A percentile compares a stretch with the other conserved stretches of the same genome.
Evolutionary conservation across 2,797 vertebrate species (phyloP).

Genomic region (Dromococcyx pavoninus): DNA sequence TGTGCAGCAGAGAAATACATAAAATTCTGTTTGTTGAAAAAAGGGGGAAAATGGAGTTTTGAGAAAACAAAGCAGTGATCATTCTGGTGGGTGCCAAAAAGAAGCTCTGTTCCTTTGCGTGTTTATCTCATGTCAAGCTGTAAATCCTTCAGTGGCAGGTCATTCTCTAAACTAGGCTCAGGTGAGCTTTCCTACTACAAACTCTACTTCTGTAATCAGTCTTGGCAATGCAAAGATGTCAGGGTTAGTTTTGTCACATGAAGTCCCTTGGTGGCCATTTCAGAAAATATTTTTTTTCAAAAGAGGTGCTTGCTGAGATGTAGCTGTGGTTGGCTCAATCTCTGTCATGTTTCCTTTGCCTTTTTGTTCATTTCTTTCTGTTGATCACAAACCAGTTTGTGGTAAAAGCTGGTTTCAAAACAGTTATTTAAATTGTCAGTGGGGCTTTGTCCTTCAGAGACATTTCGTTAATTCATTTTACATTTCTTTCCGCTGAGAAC

Average conservation of each 20-base stretch:
- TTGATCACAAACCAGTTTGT: conserved; percentile 9
- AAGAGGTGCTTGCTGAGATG: not conserved
- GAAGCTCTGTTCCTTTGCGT: not conserved
- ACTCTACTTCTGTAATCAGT: not conserved
- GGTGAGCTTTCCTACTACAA: not conserved
- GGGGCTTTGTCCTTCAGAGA: conserved; percentile 28
- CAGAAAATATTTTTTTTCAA: conserved; percentile 8
- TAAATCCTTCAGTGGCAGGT: not conserved
- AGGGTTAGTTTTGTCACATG: not conserved
- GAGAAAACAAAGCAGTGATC: not conserved
- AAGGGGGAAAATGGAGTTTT: not conserved
- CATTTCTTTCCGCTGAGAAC: conserved; percentile 32
- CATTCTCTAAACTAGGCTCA: not conserved
- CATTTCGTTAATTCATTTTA: conserved; percentile 25
- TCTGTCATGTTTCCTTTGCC: not conserved
- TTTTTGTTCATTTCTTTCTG: conserved; percentile 28
- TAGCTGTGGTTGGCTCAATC: not conserved
- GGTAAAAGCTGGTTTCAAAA: conserved; percentile 21
- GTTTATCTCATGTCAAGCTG: not conserved
- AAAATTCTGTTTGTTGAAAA: not conserved
- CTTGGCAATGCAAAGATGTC: not conserved
- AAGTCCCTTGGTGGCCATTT: not conserved
- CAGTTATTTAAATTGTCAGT: conserved; percentile 10
- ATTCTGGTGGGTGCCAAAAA: not conserved
- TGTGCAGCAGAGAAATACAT: not conserved